These are phyloP conservation scores for Chrysoperla carnea DNA, from an alignment of 1,140 invertebrate genomes.

Conservation along the genomic window DNA sequence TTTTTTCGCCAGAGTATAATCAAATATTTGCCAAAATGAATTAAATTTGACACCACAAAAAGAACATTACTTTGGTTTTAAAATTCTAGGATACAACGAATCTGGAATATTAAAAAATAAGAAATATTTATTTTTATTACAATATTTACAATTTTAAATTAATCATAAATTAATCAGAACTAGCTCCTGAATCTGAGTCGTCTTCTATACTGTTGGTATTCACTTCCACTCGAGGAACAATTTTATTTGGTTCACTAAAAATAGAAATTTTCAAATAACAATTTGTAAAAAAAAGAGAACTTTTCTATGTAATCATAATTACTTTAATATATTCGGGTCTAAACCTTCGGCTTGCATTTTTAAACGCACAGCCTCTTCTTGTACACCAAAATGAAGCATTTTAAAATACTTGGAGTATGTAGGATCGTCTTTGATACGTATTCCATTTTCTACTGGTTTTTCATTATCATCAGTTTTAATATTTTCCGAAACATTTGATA, in stretches of 20 bases:
- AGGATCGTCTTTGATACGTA: conserved; percentile 29
- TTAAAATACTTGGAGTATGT: conserved; percentile 65
- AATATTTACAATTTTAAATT: too few relatives aligned
- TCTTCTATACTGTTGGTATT: background rate
- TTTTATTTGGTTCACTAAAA: conserved; percentile 13
- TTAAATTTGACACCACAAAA: too few relatives aligned
- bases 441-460: conserved; percentile 9
- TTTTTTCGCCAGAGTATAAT: too few relatives aligned
- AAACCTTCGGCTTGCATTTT: conserved; percentile 71
- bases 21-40: too few relatives aligned
- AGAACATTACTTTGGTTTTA: too few relatives aligned
- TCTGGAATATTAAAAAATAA: too few relatives aligned
- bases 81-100: too few relatives aligned
- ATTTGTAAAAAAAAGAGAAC: conserved; percentile 16
- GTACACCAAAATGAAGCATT: conserved; percentile 77
- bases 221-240: conserved; percentile 3
- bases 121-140: too few relatives aligned
- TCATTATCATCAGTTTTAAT: conserved; percentile 8
- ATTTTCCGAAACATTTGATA: conserved; percentile 8
- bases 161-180: background rate
- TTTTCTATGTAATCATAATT: conserved; percentile 24
- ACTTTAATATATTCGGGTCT: conserved; percentile 59
- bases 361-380: conserved; percentile 53
- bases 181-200: background rate
- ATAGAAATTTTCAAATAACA: background rate